These are phyloP conservation scores for Nomada flava DNA, from an alignment of 2,888 invertebrate species.

Conservation along the genomic window DNA sequence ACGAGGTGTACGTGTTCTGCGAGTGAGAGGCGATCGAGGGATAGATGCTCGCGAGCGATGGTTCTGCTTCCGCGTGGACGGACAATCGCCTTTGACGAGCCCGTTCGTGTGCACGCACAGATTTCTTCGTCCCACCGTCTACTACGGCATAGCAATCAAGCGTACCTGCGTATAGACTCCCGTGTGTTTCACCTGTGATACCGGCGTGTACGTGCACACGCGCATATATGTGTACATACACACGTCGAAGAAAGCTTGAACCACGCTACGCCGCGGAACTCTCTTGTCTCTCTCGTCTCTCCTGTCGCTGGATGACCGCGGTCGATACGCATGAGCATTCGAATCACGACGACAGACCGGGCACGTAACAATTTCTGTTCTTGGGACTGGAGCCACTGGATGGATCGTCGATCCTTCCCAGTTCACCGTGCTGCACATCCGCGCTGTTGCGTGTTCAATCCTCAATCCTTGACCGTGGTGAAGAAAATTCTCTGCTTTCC, in stretches of 20 bases:
- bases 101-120: slow-evolving; percentile 30
- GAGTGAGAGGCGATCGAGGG: slow-evolving; percentile 74
- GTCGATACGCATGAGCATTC: slow-evolving; percentile 71
- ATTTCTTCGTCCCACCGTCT: slow-evolving; percentile 23
- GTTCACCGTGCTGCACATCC: slow-evolving; percentile 59
- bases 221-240: background rate
- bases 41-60: slow-evolving; percentile 68
- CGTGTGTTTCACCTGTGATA: slow-evolving; percentile 19
- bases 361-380: slow-evolving; percentile 84
- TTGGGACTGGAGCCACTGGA: slow-evolving; percentile 77
- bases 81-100: slow-evolving; percentile 69
- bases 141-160: slow-evolving; percentile 28
- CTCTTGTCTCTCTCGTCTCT: slow-evolving; percentile 56
- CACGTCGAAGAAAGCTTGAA: slow-evolving; percentile 66
- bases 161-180: slow-evolving; percentile 1
- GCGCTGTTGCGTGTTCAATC: slow-evolving; percentile 36
- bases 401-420: slow-evolving; percentile 69
- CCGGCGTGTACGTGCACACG: background rate
- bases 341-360: slow-evolving; percentile 72
- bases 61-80: slow-evolving; percentile 75
- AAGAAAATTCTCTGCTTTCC: slow-evolving; percentile 24
- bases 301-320: slow-evolving; percentile 70
- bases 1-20: slow-evolving; percentile 78
- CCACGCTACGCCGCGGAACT: slow-evolving; percentile 67
- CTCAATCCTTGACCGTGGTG: slow-evolving; percentile 8